Evolutionary conservation across 2,113 vertebrate species (phyloP).

Genomic region (Xyrauchen texanus): DNA sequence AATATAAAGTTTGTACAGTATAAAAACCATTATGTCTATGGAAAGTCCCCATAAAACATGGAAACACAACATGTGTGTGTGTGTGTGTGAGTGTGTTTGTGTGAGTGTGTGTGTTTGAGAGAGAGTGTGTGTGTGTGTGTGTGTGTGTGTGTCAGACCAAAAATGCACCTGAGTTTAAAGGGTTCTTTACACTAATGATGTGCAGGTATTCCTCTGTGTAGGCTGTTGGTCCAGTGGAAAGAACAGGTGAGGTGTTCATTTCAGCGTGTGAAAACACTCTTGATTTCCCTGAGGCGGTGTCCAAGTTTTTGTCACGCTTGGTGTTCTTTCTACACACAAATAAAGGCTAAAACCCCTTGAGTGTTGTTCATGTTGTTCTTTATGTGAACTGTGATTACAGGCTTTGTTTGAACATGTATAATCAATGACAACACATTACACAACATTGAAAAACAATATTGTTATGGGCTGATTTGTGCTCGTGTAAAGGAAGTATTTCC

Average conservation of each 20-base stretch:
- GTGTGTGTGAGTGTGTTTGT: too few relatives aligned
- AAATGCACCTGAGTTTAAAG: too few relatives aligned
- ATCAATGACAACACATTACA: conserved; percentile 11
- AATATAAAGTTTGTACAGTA: too few relatives aligned
- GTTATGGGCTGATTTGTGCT: too few relatives aligned
- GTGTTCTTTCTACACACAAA: conserved; percentile 19
- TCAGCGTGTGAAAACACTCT: conserved; percentile 24
- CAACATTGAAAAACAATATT: neutral
- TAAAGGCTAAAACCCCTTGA: neutral
- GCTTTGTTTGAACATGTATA: neutral
- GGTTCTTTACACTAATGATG: neutral
- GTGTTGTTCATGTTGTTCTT: conserved; percentile 14
- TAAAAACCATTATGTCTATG: too few relatives aligned
- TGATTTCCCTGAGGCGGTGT: conserved; percentile 42
- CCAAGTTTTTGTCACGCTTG: conserved; percentile 23
- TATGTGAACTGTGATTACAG: conserved; percentile 8
- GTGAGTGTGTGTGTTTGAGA: too few relatives aligned
- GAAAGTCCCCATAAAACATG: too few relatives aligned
- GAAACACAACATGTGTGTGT: too few relatives aligned
- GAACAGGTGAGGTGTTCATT: conserved; percentile 4
- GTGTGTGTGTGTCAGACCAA: too few relatives aligned
- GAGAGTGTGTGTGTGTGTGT: too few relatives aligned
- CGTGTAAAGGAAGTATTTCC: neutral
- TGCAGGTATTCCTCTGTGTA: conserved; percentile 25
- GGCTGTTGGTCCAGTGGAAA: conserved; percentile 14